Evolutionary conservation across 2,888 invertebrate species (phyloP).

Genomic region (Eudasyphora cyanicolor): DNA sequence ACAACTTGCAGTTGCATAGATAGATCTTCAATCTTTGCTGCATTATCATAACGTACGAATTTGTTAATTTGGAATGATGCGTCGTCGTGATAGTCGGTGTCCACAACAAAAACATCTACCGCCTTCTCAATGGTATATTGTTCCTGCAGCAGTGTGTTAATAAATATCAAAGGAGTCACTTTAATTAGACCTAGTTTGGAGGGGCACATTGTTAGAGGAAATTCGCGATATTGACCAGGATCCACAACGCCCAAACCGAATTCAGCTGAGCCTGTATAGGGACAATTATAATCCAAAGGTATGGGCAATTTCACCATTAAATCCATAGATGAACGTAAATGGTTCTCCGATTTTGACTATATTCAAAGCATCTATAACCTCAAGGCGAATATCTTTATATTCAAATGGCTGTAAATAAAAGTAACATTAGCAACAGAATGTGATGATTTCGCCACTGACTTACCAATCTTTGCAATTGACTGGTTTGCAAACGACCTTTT

Average conservation of each 20-base stretch:
- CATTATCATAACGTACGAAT: slow-evolving; percentile 78
- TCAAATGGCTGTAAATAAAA: slow-evolving; percentile 87
- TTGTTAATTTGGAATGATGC: slow-evolving; percentile 78
- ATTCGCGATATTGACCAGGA: slow-evolving; percentile 85
- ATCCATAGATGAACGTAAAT: slow-evolving; percentile 92
- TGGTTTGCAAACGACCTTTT: slow-evolving; percentile 97
- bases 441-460: no score
- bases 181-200: slow-evolving; percentile 90
- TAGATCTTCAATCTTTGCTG: slow-evolving; percentile 69
- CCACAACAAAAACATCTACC: slow-evolving; percentile 93
- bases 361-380: slow-evolving; percentile 91
- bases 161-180: slow-evolving; percentile 92
- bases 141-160: slow-evolving; percentile 92
- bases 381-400: slow-evolving; percentile 93
- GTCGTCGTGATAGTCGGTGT: slow-evolving; percentile 79
- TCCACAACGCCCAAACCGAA: slow-evolving; percentile 83
- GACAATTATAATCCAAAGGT: slow-evolving; percentile 82
- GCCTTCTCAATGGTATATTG: slow-evolving; percentile 96
- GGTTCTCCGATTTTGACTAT: slow-evolving; percentile 91
- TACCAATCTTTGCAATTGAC: slow-evolving; percentile 94
- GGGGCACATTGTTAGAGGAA: slow-evolving; percentile 90
- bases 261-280: slow-evolving; percentile 90
- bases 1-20: slow-evolving; percentile 75
- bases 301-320: slow-evolving; percentile 89
- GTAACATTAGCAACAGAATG: slow-evolving; percentile 40